Percentiles rank a stretch among this genome's conserved stretches.
phyloP scores from a whole-genome alignment of 2,113 vertebrate species.

The Sceloporus tristichus region DNA sequence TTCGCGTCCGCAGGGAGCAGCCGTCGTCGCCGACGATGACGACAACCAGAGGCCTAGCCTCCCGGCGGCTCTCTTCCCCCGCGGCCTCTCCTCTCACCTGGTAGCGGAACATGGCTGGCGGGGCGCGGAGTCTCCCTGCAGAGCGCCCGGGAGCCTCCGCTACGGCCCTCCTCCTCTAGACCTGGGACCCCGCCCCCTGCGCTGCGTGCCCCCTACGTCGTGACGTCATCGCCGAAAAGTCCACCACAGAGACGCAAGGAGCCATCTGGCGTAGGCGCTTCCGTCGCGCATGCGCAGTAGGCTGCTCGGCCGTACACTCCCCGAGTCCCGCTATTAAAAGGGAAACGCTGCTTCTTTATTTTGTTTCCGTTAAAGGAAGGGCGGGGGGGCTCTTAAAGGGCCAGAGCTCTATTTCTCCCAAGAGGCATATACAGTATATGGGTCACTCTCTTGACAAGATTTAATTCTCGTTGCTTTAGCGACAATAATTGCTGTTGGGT shows the following conservation, averaged over 20 bases:
- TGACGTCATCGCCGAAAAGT: constrained; percentile 18
- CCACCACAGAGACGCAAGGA: background rate
- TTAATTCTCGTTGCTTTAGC: no score
- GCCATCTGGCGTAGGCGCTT: background rate
- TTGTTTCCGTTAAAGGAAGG: background rate
- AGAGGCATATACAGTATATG: no score
- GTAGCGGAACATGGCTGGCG: constrained; percentile 77
- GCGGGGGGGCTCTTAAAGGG: constrained; percentile 21
- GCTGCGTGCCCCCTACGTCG: constrained; percentile 7
- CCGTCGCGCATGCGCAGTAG: background rate
- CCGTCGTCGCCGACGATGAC: background rate
- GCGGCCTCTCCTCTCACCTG: constrained; percentile 67
- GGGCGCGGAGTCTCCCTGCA: constrained; percentile 56
- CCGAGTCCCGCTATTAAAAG: constrained; percentile 32
- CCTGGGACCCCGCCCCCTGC: constrained; percentile 19
- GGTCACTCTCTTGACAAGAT: no score
- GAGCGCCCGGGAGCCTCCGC: constrained; percentile 28
- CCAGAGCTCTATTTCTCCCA: background rate
- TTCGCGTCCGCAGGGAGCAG: background rate
- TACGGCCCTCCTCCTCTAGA: constrained; percentile 5
- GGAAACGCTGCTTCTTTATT: background rate
- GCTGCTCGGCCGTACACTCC: no score
- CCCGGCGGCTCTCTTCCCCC: background rate
- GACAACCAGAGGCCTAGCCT: background rate
- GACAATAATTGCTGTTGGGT: no score